Base-by-base conservation (phyloP, 2,113 vertebrate genomes). In the Calypte anna region DNA sequence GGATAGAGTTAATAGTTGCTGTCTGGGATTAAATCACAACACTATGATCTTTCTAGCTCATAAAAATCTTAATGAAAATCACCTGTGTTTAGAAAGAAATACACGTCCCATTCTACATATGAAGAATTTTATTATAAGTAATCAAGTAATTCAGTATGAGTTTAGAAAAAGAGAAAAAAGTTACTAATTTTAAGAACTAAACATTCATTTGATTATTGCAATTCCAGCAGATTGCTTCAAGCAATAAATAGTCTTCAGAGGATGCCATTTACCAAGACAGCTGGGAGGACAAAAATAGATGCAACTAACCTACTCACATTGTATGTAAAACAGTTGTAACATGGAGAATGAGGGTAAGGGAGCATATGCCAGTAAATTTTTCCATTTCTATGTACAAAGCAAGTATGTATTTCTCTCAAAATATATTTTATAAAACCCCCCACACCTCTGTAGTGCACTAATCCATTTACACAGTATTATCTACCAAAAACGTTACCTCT, bases 241-340 rank as follows among this genome's bases (percentile, higher is more conserved):
- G 95, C 88, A 79, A 94, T 94, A 96, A 92, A 88, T 91, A 96
- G 94, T 40, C 82, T 95, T 91, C 87, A 58, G 86, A 93, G 87
- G 80, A 91, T 86, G 86, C 96, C 94, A 92, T 90, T 93, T 93
- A 92, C 46, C 58, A 93, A 95, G 96, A 97, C 98, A 98, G 98
- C 98, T 98, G 98, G 96, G 95, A 91, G 89, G 91, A 95, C 98
- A 98, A 96, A 98, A 98, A 98, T 98, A 98, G 98, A 97, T 85
- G 88, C 72, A 63, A 50, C 84, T 84, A 86, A 77, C 91, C 93
- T 91, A 74, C 93, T 95, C 91, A 14, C 68, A 95, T 83, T 89
- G 83, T 96, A 94, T 82, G 93, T 81, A 94, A 93, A 97, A 90
- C 93, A 96, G 90, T 91, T 83, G 70, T 62, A 94, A 92, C 77